Conservation (phyloP, 2,113 vertebrate species). For the Dasyurus viverrinus region DNA sequence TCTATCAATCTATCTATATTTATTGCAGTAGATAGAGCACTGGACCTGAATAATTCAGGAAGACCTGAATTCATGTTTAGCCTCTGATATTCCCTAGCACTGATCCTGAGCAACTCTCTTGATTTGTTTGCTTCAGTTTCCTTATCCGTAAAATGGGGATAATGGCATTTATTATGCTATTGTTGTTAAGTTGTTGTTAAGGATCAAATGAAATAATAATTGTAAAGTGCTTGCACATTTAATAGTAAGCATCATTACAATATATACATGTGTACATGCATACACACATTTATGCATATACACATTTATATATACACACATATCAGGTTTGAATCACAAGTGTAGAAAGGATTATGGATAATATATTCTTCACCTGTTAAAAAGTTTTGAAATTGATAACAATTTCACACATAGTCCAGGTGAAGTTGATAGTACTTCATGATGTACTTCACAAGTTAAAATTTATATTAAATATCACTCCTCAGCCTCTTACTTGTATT, state of each 20-base stretch:
- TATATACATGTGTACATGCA: no score
- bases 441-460: neutral
- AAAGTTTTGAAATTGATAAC: neutral
- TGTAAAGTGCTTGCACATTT: neutral
- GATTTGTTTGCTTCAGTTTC: neutral
- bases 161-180: neutral
- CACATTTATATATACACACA: no score
- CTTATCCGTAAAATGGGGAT: neutral
- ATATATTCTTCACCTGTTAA: neutral
- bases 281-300: no score
- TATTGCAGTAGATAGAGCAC: neutral
- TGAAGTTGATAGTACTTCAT: neutral
- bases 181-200: neutral
- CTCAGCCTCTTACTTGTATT: neutral
- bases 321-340: neutral
- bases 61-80: neutral
- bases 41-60: neutral
- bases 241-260: no score
- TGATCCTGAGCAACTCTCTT: neutral
- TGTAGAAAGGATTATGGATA: neutral
- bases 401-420: neutral
- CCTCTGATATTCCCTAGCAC: neutral
- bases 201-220: neutral
- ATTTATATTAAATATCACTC: neutral
- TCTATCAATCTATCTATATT: no score